Evolutionary conservation across 2,113 vertebrate genomes (phyloP), one percentile per base, ranked within the genome.

Genomic region (Pollachius pollachius): DNA sequence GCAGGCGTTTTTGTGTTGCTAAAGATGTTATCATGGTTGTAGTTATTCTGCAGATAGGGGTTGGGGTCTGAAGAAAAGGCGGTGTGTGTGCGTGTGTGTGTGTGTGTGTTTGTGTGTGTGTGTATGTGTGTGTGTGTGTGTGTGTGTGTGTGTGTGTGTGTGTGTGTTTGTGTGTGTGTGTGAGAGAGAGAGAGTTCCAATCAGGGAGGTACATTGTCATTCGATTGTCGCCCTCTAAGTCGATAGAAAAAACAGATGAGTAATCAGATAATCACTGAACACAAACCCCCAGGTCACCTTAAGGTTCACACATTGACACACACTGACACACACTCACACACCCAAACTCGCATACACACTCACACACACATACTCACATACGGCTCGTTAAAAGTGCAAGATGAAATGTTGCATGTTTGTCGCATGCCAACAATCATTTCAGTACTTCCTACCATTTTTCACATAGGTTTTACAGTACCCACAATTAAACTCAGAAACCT

Each of bases 181-280:
- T 12, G 30, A 30, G 30, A 30, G 30, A 34, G 30, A 34, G 6
- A 34, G 30, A 34, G 73, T 77, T 78, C 81, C 84, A 82, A 82
- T 85, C 82, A 79, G 80, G 71, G 80, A 82, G 66, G 76, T 76
- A 67, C 77, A 86, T 70, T 68, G 15, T 84, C 70, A 88, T 83
- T 78, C 81, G 84, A 80, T 88, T 84, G 83, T 81, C 72, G 68
- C 62, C 71, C 67, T 77, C 71, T 77, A 77, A 77, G 72, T 58
- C 30, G 64, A 15, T 62, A 34, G 62, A 87, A 23, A 23, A 23
- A 84, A 76, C 73, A 83, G 81, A 77, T 61, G 63, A 72, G 73
- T 85, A 85, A 88, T 89, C 82, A 84, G 81, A 85, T 89, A 87
- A 89, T 88, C 88, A 86, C 81, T 77, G 71, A 82, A 81, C 78